A percentile compares a stretch with the other conserved stretches of the same genome.
Evolutionary conservation across 2,888 invertebrate genomes (phyloP).

Genomic region (Euphydryas editha): DNA sequence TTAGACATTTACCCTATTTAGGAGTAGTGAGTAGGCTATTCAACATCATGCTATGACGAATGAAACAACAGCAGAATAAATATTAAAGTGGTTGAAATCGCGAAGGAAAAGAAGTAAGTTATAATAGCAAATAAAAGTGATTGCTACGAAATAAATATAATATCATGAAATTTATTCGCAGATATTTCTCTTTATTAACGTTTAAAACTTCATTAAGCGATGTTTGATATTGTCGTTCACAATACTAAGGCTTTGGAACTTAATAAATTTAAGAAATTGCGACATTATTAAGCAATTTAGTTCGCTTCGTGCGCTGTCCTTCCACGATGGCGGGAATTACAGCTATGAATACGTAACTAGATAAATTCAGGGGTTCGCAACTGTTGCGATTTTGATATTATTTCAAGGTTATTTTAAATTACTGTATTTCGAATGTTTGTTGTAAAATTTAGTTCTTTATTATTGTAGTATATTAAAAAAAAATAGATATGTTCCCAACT

Average conservation of each 20-base stretch:
- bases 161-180: no score
- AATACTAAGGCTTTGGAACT: conserved; percentile 18
- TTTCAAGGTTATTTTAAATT: conserved; percentile 22
- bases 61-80: no score
- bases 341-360: conserved; percentile 63
- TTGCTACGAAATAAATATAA: no score
- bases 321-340: conserved; percentile 57
- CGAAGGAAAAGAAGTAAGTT: no score
- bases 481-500: no score
- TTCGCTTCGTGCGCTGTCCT: conserved; percentile 40
- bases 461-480: background rate
- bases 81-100: no score
- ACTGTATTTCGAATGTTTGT: background rate
- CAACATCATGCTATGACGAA: no score
- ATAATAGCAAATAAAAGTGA: no score
- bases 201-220: conserved; percentile 8
- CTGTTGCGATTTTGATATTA: conserved; percentile 22
- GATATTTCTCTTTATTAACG: background rate
- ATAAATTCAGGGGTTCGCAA: conserved; percentile 48
- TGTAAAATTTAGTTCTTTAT: background rate
- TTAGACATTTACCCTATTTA: no score
- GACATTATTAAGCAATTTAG: conserved; percentile 44
- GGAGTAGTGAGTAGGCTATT: no score
- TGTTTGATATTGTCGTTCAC: conserved; percentile 1
- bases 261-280: conserved; percentile 43